Base-by-base conservation (phyloP, 2,113 vertebrate species). In the Physeter macrocephalus region DNA sequence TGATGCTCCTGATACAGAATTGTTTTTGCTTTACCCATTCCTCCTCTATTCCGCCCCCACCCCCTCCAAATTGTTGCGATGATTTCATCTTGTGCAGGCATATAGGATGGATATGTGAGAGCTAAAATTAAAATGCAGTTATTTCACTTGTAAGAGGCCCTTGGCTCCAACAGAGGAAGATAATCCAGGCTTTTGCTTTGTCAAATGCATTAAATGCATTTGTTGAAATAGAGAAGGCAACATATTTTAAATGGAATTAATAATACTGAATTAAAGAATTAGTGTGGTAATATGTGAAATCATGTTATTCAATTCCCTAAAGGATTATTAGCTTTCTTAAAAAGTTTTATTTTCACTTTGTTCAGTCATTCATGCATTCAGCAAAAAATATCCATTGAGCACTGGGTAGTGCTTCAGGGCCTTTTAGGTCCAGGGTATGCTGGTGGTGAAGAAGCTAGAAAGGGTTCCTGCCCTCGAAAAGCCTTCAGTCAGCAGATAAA, bases 51-150 rank as follows among this genome's bases (percentile, higher is more conserved):
- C 17, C 31, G 23, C 17, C 25, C 10, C 34, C 54, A 34, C 61
- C 64, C 46, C 34, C 18, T n/a, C 62, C 67, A 78, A 88, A 52
- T 72, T 52, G 29, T 91, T 71, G 86, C 12, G 52, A 54, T 83
- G 81, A 93, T 80, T 87, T 86, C 96, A 78, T 86, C 85, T 80
- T 89, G 62, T 72, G 64, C 62, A 75, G 64, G 57, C 86, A 20
- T 80, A 61, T 34, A 81, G 89, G 39, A 71, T 95, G 86, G 62
- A 66, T 95, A 43, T 74, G 34, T 57, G 69, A 96, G 34, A 87
- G 39, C 69, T 74, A 95, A 80, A 93, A 93, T 97, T 92, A 93
- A 97, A 94, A 95, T 46, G 54, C 69, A 92, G 52, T 87, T 61
- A 18, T 91, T 71, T 92, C 52, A 89, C 39, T 87, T 80, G 86